Evolutionary conservation across 2,113 vertebrate genomes (phyloP).

Genomic region (Chaetodon auriga): DNA sequence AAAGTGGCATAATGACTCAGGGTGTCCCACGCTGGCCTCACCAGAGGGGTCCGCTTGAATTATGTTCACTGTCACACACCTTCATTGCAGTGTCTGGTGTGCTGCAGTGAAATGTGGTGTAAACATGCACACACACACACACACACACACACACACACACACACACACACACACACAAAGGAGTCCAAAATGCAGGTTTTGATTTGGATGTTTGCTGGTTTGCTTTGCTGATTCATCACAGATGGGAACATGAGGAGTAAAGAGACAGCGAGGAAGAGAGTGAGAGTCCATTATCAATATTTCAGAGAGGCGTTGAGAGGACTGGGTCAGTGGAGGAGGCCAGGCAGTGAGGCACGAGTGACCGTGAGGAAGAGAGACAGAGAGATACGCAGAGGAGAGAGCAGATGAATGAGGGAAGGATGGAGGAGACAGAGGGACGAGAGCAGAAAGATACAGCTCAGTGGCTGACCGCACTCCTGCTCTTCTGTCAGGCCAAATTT

Average conservation of each 20-base stretch:
- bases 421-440: conserved; percentile 3
- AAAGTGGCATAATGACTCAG: conserved; percentile 52
- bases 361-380: conserved; percentile 16
- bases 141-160: background rate
- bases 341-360: conserved; percentile 29
- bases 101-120: conserved; percentile 50
- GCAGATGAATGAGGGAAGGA: conserved; percentile 21
- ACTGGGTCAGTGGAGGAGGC: conserved; percentile 78
- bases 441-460: conserved; percentile 17
- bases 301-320: conserved; percentile 69
- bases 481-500: conserved; percentile 28
- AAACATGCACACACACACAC: background rate
- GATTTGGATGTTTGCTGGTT: conserved; percentile 23
- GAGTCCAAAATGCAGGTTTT: conserved; percentile 2
- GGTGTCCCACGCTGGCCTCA: conserved; percentile 43
- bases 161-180: background rate
- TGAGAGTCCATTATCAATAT: conserved; percentile 74
- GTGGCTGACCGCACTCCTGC: conserved; percentile 35
- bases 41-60: conserved; percentile 17
- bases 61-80: conserved; percentile 17
- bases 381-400: conserved; percentile 25
- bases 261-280: conserved; percentile 32
- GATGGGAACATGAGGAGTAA: conserved; percentile 52
- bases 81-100: conserved; percentile 39
- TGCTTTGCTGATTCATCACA: conserved; percentile 56